Evolutionary conservation across 2,113 vertebrate species (phyloP).

Genomic region (Rhabdomys dilectus): DNA sequence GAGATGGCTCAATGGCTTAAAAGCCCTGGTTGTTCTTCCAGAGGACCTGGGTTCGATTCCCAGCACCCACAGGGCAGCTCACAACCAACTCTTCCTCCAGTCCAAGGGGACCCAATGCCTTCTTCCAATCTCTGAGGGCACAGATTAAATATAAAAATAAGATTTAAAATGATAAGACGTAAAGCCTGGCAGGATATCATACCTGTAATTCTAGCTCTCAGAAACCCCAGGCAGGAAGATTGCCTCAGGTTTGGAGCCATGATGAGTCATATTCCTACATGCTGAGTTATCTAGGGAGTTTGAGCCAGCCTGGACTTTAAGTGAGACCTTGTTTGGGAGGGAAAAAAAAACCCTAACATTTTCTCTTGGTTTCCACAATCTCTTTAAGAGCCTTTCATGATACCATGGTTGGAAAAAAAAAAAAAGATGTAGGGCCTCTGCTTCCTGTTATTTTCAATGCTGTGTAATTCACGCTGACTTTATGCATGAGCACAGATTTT

Average conservation of each 20-base stretch:
- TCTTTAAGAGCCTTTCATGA: slow-evolving; percentile 49
- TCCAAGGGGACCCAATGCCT: background rate
- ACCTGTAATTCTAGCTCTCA: background rate
- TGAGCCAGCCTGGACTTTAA: background rate
- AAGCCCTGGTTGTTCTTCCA: too few relatives aligned
- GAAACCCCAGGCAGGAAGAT: background rate
- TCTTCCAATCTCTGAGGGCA: background rate
- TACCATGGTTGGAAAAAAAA: slow-evolving; percentile 53
- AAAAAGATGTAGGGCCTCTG: slow-evolving; percentile 51
- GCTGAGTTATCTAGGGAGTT: background rate
- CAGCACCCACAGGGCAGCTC: background rate
- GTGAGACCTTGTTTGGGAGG: background rate
- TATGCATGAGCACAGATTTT: slow-evolving; percentile 64
- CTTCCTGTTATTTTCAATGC: slow-evolving; percentile 51
- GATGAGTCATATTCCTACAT: background rate
- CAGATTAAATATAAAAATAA: background rate
- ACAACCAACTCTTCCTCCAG: background rate
- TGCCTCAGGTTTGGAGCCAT: background rate
- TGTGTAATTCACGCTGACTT: slow-evolving; percentile 63
- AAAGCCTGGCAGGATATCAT: background rate
- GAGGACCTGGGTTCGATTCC: background rate
- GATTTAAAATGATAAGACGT: background rate
- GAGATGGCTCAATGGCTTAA: background rate
- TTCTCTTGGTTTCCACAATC: background rate
- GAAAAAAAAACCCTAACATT: slow-evolving; percentile 29